These are phyloP conservation scores for Aviceda subcristata DNA, from an alignment of 2,113 vertebrate species.

Conservation along the genomic window DNA sequence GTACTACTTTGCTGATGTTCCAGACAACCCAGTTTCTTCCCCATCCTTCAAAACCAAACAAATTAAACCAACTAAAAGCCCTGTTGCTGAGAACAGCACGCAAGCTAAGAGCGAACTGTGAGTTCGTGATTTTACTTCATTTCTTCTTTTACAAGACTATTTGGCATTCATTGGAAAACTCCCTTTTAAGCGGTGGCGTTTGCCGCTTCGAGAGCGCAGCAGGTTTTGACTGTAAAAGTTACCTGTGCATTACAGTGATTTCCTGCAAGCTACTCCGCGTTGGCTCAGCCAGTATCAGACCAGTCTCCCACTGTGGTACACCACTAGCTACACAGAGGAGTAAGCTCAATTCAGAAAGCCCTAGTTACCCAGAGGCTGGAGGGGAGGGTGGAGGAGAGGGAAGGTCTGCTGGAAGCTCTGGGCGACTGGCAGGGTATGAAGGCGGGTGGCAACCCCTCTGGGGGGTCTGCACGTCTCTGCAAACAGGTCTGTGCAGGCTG, in stretches of 20 bases:
- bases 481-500: conserved; percentile 30
- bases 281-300: neutral
- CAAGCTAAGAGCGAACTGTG: neutral
- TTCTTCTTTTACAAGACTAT: neutral
- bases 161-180: neutral
- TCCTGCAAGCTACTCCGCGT: neutral
- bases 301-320: neutral
- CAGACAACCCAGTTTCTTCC: neutral
- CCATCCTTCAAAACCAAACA: neutral
- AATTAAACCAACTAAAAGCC: neutral
- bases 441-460: neutral
- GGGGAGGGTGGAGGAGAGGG: neutral
- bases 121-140: neutral
- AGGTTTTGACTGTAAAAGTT: neutral
- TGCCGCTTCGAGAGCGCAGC: neutral
- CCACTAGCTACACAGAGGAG: neutral
- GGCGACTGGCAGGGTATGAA: neutral
- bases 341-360: neutral
- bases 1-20: neutral
- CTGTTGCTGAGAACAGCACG: neutral
- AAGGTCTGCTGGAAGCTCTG: neutral
- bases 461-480: neutral
- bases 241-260: neutral
- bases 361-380: neutral
- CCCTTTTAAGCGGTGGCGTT: neutral